Conservation (phyloP, 2,113 vertebrate genomes). For the Orthochromis indermauri region DNA sequence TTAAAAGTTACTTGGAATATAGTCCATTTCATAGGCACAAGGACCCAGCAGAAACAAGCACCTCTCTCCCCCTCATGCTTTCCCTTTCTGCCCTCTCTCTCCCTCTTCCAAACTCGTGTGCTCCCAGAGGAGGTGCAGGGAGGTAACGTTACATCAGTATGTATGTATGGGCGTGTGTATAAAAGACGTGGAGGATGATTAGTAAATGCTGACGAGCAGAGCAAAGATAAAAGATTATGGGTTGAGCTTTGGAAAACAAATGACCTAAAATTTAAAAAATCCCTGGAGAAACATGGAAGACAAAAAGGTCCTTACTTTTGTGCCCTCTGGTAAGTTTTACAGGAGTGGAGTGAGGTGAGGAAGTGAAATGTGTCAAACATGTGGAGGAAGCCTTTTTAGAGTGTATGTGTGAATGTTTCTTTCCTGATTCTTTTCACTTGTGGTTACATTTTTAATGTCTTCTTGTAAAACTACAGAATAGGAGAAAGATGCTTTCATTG, state of each 20-base stretch:
- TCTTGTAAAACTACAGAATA: neutral
- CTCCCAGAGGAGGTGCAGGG: slow-evolving; percentile 19
- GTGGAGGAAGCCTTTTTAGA: neutral
- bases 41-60: slow-evolving; percentile 33
- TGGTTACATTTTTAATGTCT: neutral
- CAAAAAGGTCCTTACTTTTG: slow-evolving; percentile 60
- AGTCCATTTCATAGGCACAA: slow-evolving; percentile 5
- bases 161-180: neutral
- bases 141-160: slow-evolving; percentile 1
- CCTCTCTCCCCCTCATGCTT: neutral
- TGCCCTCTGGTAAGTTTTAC: slow-evolving; percentile 65
- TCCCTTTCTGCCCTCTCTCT: neutral
- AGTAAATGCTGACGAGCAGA: neutral
- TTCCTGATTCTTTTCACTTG: neutral
- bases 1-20: neutral
- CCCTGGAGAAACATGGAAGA: slow-evolving; percentile 56
- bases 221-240: slow-evolving; percentile 53
- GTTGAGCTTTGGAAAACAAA: slow-evolving; percentile 42
- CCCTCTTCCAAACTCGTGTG: slow-evolving; percentile 12
- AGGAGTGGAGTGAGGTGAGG: neutral
- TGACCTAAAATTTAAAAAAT: neutral
- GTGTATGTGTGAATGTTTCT: neutral
- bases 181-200: neutral
- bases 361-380: slow-evolving; percentile 18
- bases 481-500: neutral